These are phyloP conservation scores for Tyria jacobaeae DNA, from an alignment of 2,888 invertebrate species.

Conservation along the genomic window DNA sequence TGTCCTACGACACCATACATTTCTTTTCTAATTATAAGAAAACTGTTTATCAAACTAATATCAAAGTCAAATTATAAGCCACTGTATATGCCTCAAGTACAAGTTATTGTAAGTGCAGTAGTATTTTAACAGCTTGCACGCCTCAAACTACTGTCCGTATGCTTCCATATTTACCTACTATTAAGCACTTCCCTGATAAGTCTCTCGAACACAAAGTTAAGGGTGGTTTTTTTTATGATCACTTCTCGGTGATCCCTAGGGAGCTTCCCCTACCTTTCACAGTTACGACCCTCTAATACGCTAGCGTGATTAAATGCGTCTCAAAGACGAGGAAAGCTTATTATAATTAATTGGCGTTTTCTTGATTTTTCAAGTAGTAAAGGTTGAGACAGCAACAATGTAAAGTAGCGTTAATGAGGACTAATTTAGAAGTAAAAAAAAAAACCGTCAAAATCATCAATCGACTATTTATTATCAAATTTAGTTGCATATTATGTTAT, in stretches of 20 bases:
- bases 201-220: slow-evolving; percentile 46
- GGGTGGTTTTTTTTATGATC: slow-evolving; percentile 52
- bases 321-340: slow-evolving; percentile 51
- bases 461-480: no score
- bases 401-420: neutral
- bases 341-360: slow-evolving; percentile 51
- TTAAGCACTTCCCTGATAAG: slow-evolving; percentile 54
- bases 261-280: slow-evolving; percentile 33
- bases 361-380: slow-evolving; percentile 45
- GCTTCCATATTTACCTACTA: slow-evolving; percentile 45
- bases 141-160: slow-evolving; percentile 19
- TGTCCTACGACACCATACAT: no score
- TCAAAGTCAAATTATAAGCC: no score
- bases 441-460: no score
- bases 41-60: no score
- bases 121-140: neutral
- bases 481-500: no score
- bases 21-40: no score
- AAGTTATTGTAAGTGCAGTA: no score
- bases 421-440: neutral
- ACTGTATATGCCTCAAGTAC: no score
- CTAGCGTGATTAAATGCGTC: slow-evolving; percentile 51
- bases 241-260: slow-evolving; percentile 44
- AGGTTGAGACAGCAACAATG: slow-evolving; percentile 16
- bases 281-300: slow-evolving; percentile 40